phyloP scores from a whole-genome alignment of 2,113 vertebrate species.

The Prionailurus bengalensis region DNA sequence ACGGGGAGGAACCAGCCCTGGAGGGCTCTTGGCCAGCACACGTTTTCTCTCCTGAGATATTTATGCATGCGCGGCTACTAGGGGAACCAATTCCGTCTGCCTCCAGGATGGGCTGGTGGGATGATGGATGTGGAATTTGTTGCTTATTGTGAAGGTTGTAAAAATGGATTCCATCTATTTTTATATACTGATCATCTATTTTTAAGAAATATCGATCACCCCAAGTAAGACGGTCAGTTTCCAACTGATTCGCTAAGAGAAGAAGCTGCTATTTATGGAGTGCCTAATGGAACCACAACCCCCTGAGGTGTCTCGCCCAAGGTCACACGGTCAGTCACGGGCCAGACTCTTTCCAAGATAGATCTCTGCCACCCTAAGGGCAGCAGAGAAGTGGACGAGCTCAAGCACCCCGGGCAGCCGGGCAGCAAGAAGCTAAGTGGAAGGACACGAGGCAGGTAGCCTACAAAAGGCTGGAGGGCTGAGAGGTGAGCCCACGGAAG shows the following conservation, averaged over 20 bases:
- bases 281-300: not conserved
- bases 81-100: conserved; percentile 8
- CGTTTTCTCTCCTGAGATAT: not conserved
- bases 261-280: not conserved
- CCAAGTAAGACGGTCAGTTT: conserved; percentile 45
- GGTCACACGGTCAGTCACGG: not conserved
- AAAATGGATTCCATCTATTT: conserved; percentile 66
- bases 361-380: not conserved
- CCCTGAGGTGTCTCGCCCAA: not conserved
- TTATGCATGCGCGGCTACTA: not conserved
- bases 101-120: not conserved
- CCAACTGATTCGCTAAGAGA: not conserved
- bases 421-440: not conserved
- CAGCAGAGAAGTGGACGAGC: not conserved
- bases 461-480: not conserved
- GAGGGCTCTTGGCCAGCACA: not conserved
- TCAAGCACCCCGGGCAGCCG: not conserved
- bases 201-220: conserved; percentile 62
- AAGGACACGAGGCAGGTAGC: not conserved
- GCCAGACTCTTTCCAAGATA: not conserved
- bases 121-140: not conserved
- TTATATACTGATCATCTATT: conserved; percentile 51
- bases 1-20: not conserved
- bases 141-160: conserved; percentile 27
- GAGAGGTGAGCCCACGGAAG: not conserved